Base-by-base conservation (phyloP, 2,797 vertebrate genomes). In the Acipenser oxyrinchus region DNA sequence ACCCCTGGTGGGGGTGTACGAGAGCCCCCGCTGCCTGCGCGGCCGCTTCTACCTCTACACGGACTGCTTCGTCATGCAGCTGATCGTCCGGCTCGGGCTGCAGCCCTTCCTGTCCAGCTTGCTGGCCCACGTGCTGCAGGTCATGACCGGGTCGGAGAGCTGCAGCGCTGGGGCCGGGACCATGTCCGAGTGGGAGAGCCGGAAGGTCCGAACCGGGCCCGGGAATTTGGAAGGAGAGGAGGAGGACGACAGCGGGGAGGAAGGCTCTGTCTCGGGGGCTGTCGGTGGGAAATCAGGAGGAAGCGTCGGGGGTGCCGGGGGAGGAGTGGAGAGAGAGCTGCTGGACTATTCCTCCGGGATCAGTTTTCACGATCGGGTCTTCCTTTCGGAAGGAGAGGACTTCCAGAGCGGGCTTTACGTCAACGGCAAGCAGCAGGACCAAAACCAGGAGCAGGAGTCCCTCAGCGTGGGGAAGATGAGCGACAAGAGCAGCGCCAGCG, bases 11-110 rank as follows among this genome's bases (percentile, higher is more conserved):
- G 90, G 90, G 0, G 91, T 93, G 0, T 99, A 99, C 0, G 97
- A 99, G 86, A 95, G 86, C 70, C 92, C 95, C 60, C 85, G 89
- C 70, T 89, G 79, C 75, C 89, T 95, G 13, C 89, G 89, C 0
- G 94, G 96, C 66, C 92, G 96, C 62, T 98, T 99, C 86, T 98
- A 99, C 83, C 91, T 99, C 68, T 99, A 99, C 80, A 96, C 95
- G 0, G 97, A 99, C 83, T 98, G 95, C 83, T 99, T 99, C 1
- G 89, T 99, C 10, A 86, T 95, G 69, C 96, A 99, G 80, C 72
- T 99, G 68, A 94, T 99, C 1, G 91, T 94, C 51, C 91, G 96
- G 61, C 85, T 99, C 11, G 94, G 97, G 68, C 88, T 99, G 72
- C 95, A 93, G 76, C 84, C 93, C 51, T 99, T 99, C 77, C 89